Evolutionary conservation across 1,140 invertebrate genomes (phyloP), one percentile per base, ranked within the genome.

Genomic region (Samia ricini): DNA sequence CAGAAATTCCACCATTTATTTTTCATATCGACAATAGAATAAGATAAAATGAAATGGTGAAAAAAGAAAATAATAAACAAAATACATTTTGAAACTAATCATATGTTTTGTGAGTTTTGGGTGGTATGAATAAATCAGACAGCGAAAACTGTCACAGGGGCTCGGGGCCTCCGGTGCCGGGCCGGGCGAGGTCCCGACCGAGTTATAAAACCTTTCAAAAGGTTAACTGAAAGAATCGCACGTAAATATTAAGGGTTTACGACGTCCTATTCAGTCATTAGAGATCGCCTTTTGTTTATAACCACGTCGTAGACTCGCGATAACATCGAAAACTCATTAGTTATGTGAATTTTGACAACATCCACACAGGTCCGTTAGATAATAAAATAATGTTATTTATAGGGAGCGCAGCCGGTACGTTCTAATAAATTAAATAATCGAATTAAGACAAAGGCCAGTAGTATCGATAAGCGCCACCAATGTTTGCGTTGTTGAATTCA

Each of bases 51-150:
- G n/a, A 42, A 15, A 42, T 42, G 6, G 10, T 29, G 26, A 42
- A 12, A 15, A 12, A 42, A 42, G n/a, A 42, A 15, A 42, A 42
- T 15, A 42, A n/a, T n/a, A n/a, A n/a, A n/a, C n/a, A n/a, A n/a
- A 42, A 42, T 42, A 42, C 33, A 42, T 52, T 10, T 20, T 85
- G 85, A 88, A 86, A 82, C 73, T 76, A 79, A 83, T 84, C 81
- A 85, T 85, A 77, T 84, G 81, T 29, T 57, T 57, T 57, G 23
- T 51, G 49, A 51, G 21, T 85, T 81, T 81, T 77, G 79, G 86
- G 79, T 81, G 82, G 76, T 84, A 83, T 88, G 81, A 87, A 89
- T 89, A 87, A 89, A 89, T 89, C 80, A 89, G 86, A 83, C 78
- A 83, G 79, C 75, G 77, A 66, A n/a, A 72, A 77, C 70, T 72